Evolutionary conservation across 2,888 invertebrate genomes (phyloP), one percentile per base, ranked within the genome.

Genomic region (Agrilus cyanescens): DNA sequence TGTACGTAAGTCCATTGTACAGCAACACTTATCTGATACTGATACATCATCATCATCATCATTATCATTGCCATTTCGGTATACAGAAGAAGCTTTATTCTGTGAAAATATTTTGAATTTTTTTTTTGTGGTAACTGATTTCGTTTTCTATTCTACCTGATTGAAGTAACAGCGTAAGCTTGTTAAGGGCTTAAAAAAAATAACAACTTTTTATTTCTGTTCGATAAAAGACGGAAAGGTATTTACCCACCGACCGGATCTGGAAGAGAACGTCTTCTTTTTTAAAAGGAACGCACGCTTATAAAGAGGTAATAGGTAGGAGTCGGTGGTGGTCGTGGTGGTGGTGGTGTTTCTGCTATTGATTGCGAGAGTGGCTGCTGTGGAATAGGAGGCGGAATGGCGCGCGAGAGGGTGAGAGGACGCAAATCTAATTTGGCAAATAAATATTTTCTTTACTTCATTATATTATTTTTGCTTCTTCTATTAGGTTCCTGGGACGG

Each of bases 371-470:
- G 18, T 13, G 32, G 32, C 14, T 32, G n/a, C n/a, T 39, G 32
- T 39, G 32, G 18, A 39, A 32, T 29, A 30, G 32, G 31, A 32
- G 16, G 32, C 15, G n/a, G 30, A 31, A 16, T 31, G 31, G 43
- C 41, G 44, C 40, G 40, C 20, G 33, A 38, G 49, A 58, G 59
- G 59, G 60, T 59, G 20, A 20, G 54, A 57, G 61, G 58, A 59
- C 65, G 66, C 65, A 66, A 67, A 67, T 66, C 66, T 66, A 67
- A 66, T 67, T 67, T 66, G 61, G 60, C 63, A 63, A 66, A 65
- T 66, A 66, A 66, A 67, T 66, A 66, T 65, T 65, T 66, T 62
- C 62, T 62, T 62, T 63, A 60, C 63, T 64, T 66, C 65, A 66
- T 66, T 65, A 65, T 66, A 63, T 65, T 65, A 65, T 65, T 65